phyloP scores from a whole-genome alignment of 2,888 invertebrate species.

The Stenodema calcarata region DNA sequence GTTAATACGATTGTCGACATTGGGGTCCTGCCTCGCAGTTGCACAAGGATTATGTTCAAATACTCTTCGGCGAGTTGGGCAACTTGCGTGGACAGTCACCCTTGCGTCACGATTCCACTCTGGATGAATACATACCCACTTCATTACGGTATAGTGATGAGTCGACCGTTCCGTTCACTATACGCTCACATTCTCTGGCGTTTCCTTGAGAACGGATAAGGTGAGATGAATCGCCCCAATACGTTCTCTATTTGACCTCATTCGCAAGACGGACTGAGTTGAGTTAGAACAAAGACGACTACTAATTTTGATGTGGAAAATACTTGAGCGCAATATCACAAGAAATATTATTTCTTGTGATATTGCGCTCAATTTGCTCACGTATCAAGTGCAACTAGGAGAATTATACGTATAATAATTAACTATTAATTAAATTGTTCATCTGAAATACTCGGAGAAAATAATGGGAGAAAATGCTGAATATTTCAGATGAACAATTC shows the following conservation, averaged over 20 bases:
- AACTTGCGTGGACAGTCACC: not conserved
- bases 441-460: too few species aligned
- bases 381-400: too few species aligned
- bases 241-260: not conserved
- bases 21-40: not conserved
- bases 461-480: too few species aligned
- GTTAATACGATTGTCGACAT: not conserved
- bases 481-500: too few species aligned
- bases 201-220: not conserved
- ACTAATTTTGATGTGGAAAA: too few species aligned
- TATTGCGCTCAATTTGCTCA: too few species aligned
- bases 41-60: not conserved
- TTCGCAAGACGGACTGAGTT: not conserved
- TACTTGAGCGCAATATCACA: too few species aligned
- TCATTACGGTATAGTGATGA: not conserved
- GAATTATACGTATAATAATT: too few species aligned
- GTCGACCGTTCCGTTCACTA: not conserved
- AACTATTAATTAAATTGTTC: too few species aligned
- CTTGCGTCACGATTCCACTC: not conserved
- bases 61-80: not conserved
- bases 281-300: not conserved
- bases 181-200: not conserved
- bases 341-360: too few species aligned
- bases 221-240: not conserved
- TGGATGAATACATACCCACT: not conserved